Conservation (phyloP, 2,113 vertebrate genomes). For the Thinocorus orbignyianus region DNA sequence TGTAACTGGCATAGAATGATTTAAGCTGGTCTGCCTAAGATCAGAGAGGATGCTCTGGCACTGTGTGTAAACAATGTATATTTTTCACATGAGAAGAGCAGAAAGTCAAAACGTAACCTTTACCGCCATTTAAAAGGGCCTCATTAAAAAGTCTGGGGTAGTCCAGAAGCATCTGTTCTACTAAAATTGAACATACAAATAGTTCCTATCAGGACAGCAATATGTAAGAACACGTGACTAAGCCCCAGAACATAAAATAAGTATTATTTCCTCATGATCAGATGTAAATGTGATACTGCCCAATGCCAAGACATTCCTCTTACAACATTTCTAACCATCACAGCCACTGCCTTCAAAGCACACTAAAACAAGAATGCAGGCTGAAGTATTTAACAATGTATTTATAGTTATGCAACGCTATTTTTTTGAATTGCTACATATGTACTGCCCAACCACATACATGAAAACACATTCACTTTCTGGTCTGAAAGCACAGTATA, state of each 20-base stretch:
- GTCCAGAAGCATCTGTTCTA: not conserved
- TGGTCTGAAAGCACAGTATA: conserved; percentile 4
- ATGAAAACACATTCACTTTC: conserved; percentile 32
- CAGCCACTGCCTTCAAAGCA: conserved; percentile 9
- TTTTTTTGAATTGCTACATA: conserved; percentile 31
- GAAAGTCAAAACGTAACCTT: not conserved
- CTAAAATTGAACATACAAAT: not conserved
- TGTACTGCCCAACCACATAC: not conserved
- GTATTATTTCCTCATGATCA: conserved; percentile 9
- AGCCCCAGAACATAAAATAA: not conserved
- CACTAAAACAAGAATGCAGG: conserved; percentile 12
- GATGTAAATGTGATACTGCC: not conserved
- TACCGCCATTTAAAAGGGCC: not conserved
- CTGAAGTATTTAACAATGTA: conserved; percentile 9
- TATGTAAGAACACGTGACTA: not conserved
- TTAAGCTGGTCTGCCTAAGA: not conserved
- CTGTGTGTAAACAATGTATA: not conserved
- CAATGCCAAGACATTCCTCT: not conserved
- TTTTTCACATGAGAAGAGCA: not conserved
- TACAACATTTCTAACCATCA: conserved; percentile 34
- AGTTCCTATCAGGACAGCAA: not conserved
- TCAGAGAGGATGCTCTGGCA: not conserved
- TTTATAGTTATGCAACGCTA: conserved; percentile 36
- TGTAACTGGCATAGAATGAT: not conserved
- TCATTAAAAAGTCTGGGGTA: not conserved